Evolutionary conservation across 2,888 invertebrate species (phyloP), one percentile per base, ranked within the genome.

Genomic region (Beris chalybata): DNA sequence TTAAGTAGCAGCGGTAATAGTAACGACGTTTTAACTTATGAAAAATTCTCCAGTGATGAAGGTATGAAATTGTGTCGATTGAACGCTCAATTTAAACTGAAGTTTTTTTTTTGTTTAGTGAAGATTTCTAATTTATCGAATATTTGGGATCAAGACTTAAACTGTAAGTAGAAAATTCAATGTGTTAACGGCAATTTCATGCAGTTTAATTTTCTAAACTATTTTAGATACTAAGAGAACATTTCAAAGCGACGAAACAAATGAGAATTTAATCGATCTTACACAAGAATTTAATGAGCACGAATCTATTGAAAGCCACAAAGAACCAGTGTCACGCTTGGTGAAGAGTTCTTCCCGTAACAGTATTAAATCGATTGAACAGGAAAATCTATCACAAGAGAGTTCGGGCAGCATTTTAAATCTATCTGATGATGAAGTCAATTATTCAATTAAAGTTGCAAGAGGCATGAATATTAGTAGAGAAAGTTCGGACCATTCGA

Each of bases 371-470:
- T 59, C 29, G n/a, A 12, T 30, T 45, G 48, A 32, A 6, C 7
- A 44, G 5, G 50, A 54, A 56, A 29, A 44, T 15, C 22, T 54
- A 50, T 61, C 68, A 66, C 15, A 54, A 56, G 30, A 50, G 3
- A 50, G 61, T 5, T n/a, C 72, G 45, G 70, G 70, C n/a, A 71
- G 12, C 71, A 84, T 83, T 52, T 71, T 75, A 7, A 50, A 78
- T 7, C 71, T 80, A 29, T 79, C 79, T 2, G 66, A 66, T 22
- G 85, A 85, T 71, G 88, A 88, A 79, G 77, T 88, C 29, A 85
- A 88, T 73, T 87, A 88, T 78, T 88, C 88, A 0, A 75, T 86
- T 56, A 79, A 82, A 73, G 75, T 74, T 58, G 74, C 77, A 6
- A 71, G 76, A 61, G 76, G 74, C 7, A 65, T 71, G n/a, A 48